Base-by-base conservation (phyloP, 2,888 invertebrate genomes). In the Caenorhabditis macrosperma region DNA sequence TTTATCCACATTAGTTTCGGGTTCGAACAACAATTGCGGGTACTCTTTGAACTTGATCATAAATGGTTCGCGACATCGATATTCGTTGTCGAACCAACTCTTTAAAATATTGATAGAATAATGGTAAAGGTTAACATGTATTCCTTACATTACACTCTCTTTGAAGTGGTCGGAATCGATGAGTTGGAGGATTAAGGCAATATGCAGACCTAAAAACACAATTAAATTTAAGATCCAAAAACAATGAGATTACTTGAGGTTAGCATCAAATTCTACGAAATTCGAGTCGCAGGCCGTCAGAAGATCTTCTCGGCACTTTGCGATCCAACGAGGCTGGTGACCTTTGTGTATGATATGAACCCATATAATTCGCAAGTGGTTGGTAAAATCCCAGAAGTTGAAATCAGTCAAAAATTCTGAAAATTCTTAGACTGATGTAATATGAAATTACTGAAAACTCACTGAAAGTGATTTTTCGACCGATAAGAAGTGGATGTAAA, bases 261-360 rank as follows among this genome's bases (percentile, higher is more conserved):
- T 38, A 1, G 22, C 20, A 22, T 52, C 35, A 2, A 64, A 24
- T 15, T 64, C 63, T 17, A 64, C 24, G 33, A 50, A 64, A n/a
- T 26, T 38, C 2, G 63, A 50, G 10, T 64, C 52, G 15, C 63
- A 64, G 1, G n/a, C 38, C 12, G 6, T 15, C 15, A 20, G 7
- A 1, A 64, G 15, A 35, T 64, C 63, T n/a, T 64, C 50, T 17
- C 63, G 50, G 20, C 52, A 52, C 38, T 64, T 64, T 5, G 50
- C 52, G 2, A 64, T 26, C 63, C 63, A 64, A 35, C 50, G 22
- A 20, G 26, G 15, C 5, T 24, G 9, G 2, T 38, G 5, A 52
- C 33, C 22, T 35, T 35, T 12, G 9, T 30, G 22, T 12, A 17
- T n/a, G 10, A 64, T 3, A 6, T n/a, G 46, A 17, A 64, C 17